Conservation (phyloP, 1,140 invertebrate genomes). For the Trichoplusia ni region DNA sequence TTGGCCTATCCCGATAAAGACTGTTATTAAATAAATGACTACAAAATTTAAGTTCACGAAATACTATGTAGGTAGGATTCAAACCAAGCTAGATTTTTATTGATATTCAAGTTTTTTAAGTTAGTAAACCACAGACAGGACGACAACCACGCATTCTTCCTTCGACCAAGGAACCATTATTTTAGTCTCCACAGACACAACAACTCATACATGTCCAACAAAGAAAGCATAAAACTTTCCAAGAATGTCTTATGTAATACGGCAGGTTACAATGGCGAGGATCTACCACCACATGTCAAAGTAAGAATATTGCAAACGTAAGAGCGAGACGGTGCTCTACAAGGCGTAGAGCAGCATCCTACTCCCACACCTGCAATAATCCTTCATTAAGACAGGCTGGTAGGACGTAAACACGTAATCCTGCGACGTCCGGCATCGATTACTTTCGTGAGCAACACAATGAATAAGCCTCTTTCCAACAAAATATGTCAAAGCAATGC, state of each 20-base stretch:
- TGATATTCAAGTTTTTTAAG: neutral
- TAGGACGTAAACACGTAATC: constrained; percentile 42
- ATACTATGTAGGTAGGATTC: too few species aligned
- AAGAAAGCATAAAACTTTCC: constrained; percentile 41
- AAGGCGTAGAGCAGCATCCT: too few species aligned
- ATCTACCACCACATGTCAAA: too few species aligned
- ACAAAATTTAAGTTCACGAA: too few species aligned
- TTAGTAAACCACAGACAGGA: neutral
- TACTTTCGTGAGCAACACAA: constrained; percentile 57
- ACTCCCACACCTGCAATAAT: too few species aligned
- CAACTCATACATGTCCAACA: too few species aligned
- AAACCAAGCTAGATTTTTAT: neutral
- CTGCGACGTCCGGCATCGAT: constrained; percentile 62
- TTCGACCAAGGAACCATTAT: neutral
- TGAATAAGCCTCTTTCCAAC: constrained; percentile 40
- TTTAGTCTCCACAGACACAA: neutral
- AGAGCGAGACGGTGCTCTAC: too few species aligned
- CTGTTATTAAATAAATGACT: too few species aligned
- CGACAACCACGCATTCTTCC: neutral
- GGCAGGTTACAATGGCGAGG: constrained; percentile 39
- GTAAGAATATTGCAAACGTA: too few species aligned
- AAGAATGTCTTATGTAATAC: constrained; percentile 57
- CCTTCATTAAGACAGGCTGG: constrained; percentile 36
- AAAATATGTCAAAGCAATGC: constrained; percentile 54
- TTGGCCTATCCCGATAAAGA: too few species aligned